Base-by-base conservation (phyloP, 2,888 invertebrate species). In the Nudaria mundana region DNA sequence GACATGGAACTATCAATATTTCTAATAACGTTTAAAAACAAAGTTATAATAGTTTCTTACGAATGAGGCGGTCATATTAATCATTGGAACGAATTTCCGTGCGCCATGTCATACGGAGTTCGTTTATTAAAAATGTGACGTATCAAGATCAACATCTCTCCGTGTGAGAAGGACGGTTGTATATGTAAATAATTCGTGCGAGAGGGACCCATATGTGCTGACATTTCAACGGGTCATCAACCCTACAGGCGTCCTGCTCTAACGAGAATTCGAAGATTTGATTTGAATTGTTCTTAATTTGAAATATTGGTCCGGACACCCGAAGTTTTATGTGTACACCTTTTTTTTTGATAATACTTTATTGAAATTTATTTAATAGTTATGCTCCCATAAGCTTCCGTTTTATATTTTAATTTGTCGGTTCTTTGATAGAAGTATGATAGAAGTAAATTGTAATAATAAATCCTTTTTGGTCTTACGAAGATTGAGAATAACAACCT, bases 51-150 rank as follows among this genome's bases (percentile, higher is more conserved):
- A 79, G 80, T 84, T 83, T 78, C 79, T 71, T 78, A 68, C 72
- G 69, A 66, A 69, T 72, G 69, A 72, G 72, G 72, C 81, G 74
- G 81, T 76, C 77, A 81, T 88, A 88, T 88, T 88, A 87, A 88
- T 88, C 88, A 88, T 88, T 81, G 76, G 76, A 85, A 85, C 83
- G 81, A 84, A 87, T 85, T 86, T 86, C 84, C 82, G 81, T 85
- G 81, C 81, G 73, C 81, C 84, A 78, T 86, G 86, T 86, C 86
- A 86, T 86, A 86, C 81, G 73, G 72, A 76, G 81, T 88, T 82
- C 87, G 87, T 87, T 88, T 88, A 87, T 88, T 87, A 88, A 88
- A 88, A 88, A 86, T 85, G 80, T 87, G 88, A 88, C 87, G 87
- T 88, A 87, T 88, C 86, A 86, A 88, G 88, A 88, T 88, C 88